A percentile compares a stretch with the other conserved stretches of the same genome.
Evolutionary conservation across 2,888 invertebrate species (phyloP).

Genomic region (Listrodromus nycthemerus): DNA sequence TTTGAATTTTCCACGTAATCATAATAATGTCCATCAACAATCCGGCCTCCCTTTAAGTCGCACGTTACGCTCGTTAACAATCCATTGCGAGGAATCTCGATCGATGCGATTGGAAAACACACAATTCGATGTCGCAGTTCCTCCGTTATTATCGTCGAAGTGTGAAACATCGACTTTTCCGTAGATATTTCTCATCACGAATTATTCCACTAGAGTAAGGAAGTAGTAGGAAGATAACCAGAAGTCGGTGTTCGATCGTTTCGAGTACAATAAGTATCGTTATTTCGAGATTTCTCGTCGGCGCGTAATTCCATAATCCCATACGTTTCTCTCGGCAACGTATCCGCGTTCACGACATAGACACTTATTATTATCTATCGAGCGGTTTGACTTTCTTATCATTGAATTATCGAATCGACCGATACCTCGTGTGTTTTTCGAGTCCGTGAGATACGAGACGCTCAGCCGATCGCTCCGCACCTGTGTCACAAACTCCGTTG

Average conservation of each 20-base stretch:
- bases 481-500: neutral
- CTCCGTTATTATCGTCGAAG: slow-evolving; percentile 8
- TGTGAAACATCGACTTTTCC: neutral
- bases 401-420: slow-evolving; percentile 11
- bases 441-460: slow-evolving; percentile 15
- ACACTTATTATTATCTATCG: slow-evolving; percentile 22
- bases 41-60: neutral
- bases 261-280: slow-evolving; percentile 10
- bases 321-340: slow-evolving; percentile 5
- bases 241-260: neutral
- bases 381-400: slow-evolving; percentile 35
- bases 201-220: neutral
- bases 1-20: neutral
- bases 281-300: slow-evolving; percentile 33
- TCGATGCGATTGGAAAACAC: slow-evolving; percentile 20
- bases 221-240: neutral
- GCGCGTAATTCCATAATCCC: slow-evolving; percentile 24
- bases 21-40: neutral
- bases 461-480: neutral
- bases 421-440: slow-evolving; percentile 8
- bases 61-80: slow-evolving; percentile 22
- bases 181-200: neutral
- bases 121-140: neutral
- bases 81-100: slow-evolving; percentile 36
- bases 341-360: neutral